Evolutionary conservation across 2,888 invertebrate species (phyloP).

Genomic region (Diarsia brunnea): DNA sequence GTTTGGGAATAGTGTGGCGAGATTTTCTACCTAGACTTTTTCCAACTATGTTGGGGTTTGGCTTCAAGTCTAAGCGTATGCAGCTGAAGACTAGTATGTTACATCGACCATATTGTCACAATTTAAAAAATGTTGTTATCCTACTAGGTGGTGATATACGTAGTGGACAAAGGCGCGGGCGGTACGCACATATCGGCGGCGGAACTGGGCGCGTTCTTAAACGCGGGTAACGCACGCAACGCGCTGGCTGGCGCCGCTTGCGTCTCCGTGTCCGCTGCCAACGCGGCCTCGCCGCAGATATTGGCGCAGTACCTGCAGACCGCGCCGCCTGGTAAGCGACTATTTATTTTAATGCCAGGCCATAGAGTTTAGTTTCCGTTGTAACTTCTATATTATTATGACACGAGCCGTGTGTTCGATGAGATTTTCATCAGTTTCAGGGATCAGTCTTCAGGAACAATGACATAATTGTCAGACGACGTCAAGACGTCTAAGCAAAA

Average conservation of each 20-base stretch:
- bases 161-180: constrained; percentile 89
- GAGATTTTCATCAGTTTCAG: background rate
- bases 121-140: background rate
- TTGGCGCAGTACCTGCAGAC: constrained; percentile 96
- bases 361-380: background rate
- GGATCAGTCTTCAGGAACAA: background rate
- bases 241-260: constrained; percentile 94
- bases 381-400: background rate
- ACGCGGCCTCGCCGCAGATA: constrained; percentile 94
- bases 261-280: constrained; percentile 93
- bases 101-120: background rate
- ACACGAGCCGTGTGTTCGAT: background rate
- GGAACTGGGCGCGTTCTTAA: constrained; percentile 93
- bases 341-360: background rate
- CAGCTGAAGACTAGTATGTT: no score
- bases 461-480: no score
- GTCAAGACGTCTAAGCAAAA: background rate
- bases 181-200: constrained; percentile 93
- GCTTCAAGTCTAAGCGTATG: no score
- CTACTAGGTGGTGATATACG: constrained; percentile 83
- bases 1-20: no score
- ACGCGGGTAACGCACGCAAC: constrained; percentile 93
- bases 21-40: no score
- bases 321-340: constrained; percentile 92
- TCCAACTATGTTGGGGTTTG: no score